Evolutionary conservation across 2,113 vertebrate species (phyloP), one percentile per base, ranked within the genome.

Genomic region (Pandion haliaetus): DNA sequence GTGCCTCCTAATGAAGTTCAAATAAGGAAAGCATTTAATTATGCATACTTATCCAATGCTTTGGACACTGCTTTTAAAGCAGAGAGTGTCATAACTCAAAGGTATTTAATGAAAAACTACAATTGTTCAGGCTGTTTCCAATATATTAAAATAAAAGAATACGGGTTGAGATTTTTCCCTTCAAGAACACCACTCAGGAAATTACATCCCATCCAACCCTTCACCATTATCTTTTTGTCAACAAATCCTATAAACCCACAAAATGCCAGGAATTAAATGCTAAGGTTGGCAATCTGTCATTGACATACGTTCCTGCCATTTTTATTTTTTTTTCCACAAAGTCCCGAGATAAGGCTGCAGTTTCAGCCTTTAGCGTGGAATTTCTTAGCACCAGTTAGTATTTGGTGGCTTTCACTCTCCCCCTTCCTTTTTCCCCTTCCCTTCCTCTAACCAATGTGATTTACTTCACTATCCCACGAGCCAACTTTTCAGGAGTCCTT

Each of bases 191-290:
- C 59, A 70, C 44, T 86, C 81, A 95, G 92, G 83, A 97, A 97
- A 95, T 92, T 95, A 95, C 82, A 94, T 72, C 61, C 28, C 65
- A 71, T 67, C 66, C 88, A 90, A 74, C n/a, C 92, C 92, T 86
- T 70, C 80, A 86, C 76, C 80, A 91, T 94, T 65, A 72, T 84
- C 72, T 86, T 96, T 94, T 84, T 93, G 80, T 93, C 88, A 94
- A 80, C 72, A 97, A 96, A 95, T 94, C 95, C 93, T 84, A 84
- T 97, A 96, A 97, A 95, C 57, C 93, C 88, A 86, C 86, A 92
- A 95, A 97, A 96, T 87, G 83, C 88, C 91, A 93, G 34, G 95
- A 97, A 94, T 96, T 97, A 96, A 96, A 95, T n/a, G 62, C 86
- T 95, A 95, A 82, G 77, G 88, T 95, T 95, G 94, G 86, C 88